Percentiles rank a stretch among this genome's conserved stretches.
Conservation (phyloP, 2,888 invertebrate species). For the Stegophylla sp. region DNA sequence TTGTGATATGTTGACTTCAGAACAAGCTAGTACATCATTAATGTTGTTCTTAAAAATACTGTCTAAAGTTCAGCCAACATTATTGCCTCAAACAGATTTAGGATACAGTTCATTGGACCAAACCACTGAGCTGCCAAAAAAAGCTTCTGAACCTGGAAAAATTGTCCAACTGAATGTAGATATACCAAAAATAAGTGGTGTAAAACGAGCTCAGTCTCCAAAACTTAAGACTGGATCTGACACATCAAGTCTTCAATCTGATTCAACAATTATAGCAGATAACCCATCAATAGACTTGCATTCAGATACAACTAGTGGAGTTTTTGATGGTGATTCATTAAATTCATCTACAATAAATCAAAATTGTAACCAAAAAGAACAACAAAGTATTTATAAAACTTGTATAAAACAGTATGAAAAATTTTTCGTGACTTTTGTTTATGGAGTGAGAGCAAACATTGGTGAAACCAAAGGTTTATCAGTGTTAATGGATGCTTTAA, state of each 20-base stretch:
- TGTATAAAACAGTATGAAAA: constrained; percentile 70
- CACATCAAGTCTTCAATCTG: constrained; percentile 48
- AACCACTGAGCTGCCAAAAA: constrained; percentile 44
- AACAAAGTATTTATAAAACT: constrained; percentile 65
- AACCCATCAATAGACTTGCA: constrained; percentile 49
- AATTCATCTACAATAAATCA: constrained; percentile 40
- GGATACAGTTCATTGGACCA: constrained; percentile 49
- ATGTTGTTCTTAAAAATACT: constrained; percentile 77
- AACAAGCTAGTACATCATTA: constrained; percentile 73
- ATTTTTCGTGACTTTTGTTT: constrained; percentile 63
- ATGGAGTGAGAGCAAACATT: constrained; percentile 62
- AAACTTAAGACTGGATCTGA: constrained; percentile 37
- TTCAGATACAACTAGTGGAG: constrained; percentile 55
- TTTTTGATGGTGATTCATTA: constrained; percentile 55
- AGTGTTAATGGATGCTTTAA: constrained; percentile 62
- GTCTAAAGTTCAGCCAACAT: constrained; percentile 74
- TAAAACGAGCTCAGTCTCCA: constrained; percentile 50
- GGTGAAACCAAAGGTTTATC: constrained; percentile 62
- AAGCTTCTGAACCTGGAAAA: constrained; percentile 60
- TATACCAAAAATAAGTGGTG: constrained; percentile 43
- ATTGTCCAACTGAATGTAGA: constrained; percentile 55
- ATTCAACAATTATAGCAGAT: constrained; percentile 52
- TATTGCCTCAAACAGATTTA: constrained; percentile 59
- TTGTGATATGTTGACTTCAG: constrained; percentile 68
- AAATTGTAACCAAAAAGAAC: constrained; percentile 55